A percentile compares a stretch with the other conserved stretches of the same genome.
Conservation (phyloP, 2,888 invertebrate species). For the Caprella mutica region DNA sequence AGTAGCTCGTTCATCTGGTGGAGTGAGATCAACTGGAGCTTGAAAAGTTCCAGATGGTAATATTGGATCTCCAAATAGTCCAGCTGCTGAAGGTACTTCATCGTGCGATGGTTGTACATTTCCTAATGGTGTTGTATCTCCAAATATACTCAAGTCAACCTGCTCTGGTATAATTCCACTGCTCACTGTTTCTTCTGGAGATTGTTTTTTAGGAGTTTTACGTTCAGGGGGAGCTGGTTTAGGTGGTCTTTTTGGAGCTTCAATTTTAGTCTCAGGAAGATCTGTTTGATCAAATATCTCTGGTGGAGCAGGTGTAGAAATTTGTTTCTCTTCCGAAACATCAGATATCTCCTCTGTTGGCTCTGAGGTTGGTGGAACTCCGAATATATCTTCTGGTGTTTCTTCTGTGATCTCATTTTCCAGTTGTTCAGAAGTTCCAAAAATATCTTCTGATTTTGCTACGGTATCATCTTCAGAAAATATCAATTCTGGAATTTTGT, state of each 20-base stretch:
- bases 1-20: background rate
- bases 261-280: slow-evolving; percentile 1
- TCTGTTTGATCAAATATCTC: background rate
- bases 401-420: background rate
- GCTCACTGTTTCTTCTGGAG: background rate
- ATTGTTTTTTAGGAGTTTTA: slow-evolving; percentile 5
- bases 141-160: too few relatives aligned
- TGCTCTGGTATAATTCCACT: too few relatives aligned
- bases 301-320: background rate
- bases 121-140: background rate
- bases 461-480: background rate
- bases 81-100: slow-evolving; percentile 8
- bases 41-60: too few relatives aligned
- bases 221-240: slow-evolving; percentile 3
- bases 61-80: background rate
- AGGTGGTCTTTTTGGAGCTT: slow-evolving; percentile 5
- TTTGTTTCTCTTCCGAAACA: background rate
- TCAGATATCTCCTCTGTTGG: too few relatives aligned
- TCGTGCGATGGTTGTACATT: slow-evolving; percentile 4
- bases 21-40: too few relatives aligned
- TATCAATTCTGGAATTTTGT: background rate
- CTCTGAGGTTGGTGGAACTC: background rate
- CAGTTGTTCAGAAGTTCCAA: background rate
- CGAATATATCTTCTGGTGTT: background rate
- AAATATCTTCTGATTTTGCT: background rate